Evolutionary conservation across 2,797 vertebrate species (phyloP).

Genomic region (Avahi laniger): DNA sequence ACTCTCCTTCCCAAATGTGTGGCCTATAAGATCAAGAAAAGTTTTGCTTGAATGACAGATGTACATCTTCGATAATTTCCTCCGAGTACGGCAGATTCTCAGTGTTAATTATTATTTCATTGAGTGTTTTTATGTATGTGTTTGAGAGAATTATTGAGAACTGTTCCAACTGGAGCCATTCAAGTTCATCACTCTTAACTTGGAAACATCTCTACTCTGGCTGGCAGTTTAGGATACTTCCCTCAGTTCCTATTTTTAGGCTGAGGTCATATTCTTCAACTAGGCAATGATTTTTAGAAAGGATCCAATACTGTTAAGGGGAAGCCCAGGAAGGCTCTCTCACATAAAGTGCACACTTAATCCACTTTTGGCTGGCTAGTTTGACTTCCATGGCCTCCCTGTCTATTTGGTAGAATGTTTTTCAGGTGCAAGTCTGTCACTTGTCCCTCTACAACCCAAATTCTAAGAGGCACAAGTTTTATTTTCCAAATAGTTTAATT

Average conservation of each 20-base stretch:
- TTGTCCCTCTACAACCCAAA: not conserved
- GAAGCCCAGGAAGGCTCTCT: not conserved
- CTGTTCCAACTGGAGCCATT: not conserved
- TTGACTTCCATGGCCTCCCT: not conserved
- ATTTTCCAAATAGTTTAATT: conserved; percentile 20
- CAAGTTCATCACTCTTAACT: not conserved
- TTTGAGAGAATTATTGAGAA: not conserved
- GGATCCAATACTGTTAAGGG: not conserved
- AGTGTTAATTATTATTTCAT: not conserved
- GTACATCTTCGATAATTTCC: not conserved
- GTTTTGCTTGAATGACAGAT: not conserved
- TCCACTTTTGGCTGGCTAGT: not conserved
- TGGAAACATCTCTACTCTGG: not conserved
- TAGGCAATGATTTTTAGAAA: not conserved
- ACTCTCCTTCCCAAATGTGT: not conserved
- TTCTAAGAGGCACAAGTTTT: not conserved
- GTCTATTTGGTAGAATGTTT: not conserved
- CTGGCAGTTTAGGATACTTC: not conserved
- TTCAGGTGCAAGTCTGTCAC: not conserved
- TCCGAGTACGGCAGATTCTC: not conserved
- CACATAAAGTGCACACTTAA: not conserved
- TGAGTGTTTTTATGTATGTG: not conserved
- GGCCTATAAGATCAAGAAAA: conserved; percentile 15
- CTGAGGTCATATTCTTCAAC: not conserved
- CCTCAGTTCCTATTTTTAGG: not conserved